Conservation (phyloP, 1,140 invertebrate genomes). For the Sinonovacula constricta region DNA sequence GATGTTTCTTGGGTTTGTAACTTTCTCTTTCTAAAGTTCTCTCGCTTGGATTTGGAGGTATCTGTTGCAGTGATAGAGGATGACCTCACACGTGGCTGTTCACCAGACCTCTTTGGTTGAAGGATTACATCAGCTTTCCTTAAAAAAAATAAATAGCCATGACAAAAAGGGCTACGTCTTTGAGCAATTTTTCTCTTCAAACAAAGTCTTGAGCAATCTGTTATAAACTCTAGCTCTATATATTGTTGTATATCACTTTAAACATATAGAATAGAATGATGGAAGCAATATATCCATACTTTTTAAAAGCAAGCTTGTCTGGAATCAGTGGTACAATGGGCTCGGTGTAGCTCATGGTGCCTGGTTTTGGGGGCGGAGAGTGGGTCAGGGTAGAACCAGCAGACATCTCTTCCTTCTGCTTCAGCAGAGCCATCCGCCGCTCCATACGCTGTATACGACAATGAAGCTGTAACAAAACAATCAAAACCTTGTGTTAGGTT, state of each 20-base stretch:
- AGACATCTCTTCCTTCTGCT: conserved; percentile 48
- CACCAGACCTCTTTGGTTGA: conserved; percentile 2
- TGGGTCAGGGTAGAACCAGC: conserved; percentile 18
- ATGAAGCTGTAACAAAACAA: conserved; percentile 29
- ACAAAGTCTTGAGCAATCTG: too few species aligned
- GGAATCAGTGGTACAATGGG: conserved; percentile 26
- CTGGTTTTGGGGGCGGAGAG: conserved; percentile 41
- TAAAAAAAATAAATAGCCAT: not conserved
- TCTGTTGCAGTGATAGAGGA: not conserved
- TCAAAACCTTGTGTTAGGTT: too few species aligned
- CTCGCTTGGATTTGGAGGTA: not conserved
- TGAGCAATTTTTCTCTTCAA: too few species aligned
- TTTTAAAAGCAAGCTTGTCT: conserved; percentile 34
- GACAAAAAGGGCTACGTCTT: not conserved
- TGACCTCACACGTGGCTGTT: not conserved
- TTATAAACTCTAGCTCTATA: too few species aligned
- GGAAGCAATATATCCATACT: too few species aligned
- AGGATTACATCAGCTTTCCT: conserved; percentile 1
- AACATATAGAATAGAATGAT: too few species aligned
- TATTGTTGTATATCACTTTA: too few species aligned
- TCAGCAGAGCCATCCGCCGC: conserved; percentile 42
- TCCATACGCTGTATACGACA: conserved; percentile 50
- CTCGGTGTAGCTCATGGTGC: conserved; percentile 50
- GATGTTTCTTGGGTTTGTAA: conserved; percentile 8
- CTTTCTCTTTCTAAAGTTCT: conserved; percentile 41